A percentile compares a stretch with the other conserved stretches of the same genome.
Conservation (phyloP, 1,140 invertebrate genomes). For the Dermatophagoides farinae region DNA sequence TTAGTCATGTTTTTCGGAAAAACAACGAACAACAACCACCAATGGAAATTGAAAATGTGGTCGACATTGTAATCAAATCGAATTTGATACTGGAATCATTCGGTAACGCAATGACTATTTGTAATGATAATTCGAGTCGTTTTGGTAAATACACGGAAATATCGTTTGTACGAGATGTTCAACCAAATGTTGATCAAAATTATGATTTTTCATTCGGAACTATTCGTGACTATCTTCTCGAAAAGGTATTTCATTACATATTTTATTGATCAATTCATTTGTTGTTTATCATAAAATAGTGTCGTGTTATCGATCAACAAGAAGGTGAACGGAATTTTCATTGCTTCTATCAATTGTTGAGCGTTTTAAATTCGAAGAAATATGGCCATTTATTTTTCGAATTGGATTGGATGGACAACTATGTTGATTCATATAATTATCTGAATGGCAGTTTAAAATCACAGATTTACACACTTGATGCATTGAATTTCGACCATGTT, state of each 20-base stretch:
- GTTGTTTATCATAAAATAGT: conserved; percentile 36
- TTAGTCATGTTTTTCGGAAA: conserved; percentile 71
- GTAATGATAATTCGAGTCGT: conserved; percentile 92
- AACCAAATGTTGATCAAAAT: conserved; percentile 73
- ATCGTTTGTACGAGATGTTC: conserved; percentile 69
- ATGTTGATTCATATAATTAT: conserved; percentile 48
- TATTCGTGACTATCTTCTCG: conserved; percentile 81
- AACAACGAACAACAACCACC: too few relatives aligned
- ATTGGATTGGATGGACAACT: conserved; percentile 48
- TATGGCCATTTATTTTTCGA: conserved; percentile 95
- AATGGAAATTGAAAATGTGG: conserved; percentile 21
- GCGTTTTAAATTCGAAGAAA: conserved; percentile 59
- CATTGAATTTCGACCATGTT: conserved; percentile 48
- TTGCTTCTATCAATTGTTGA: conserved; percentile 64
- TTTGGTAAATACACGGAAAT: conserved; percentile 97
- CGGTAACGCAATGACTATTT: conserved; percentile 89
- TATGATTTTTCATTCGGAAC: conserved; percentile 32
- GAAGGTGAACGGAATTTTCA: conserved; percentile 66
- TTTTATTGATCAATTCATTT: conserved; percentile 24
- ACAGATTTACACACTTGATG: conserved; percentile 45
- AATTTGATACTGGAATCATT: conserved; percentile 81
- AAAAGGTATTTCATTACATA: conserved; percentile 83
- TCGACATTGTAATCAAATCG: conserved; percentile 77
- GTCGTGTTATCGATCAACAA: conserved; percentile 47
- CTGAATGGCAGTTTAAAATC: conserved; percentile 54